Evolutionary conservation across 2,797 vertebrate genomes (phyloP).

Genomic region (Pangasius sanitwongsei): DNA sequence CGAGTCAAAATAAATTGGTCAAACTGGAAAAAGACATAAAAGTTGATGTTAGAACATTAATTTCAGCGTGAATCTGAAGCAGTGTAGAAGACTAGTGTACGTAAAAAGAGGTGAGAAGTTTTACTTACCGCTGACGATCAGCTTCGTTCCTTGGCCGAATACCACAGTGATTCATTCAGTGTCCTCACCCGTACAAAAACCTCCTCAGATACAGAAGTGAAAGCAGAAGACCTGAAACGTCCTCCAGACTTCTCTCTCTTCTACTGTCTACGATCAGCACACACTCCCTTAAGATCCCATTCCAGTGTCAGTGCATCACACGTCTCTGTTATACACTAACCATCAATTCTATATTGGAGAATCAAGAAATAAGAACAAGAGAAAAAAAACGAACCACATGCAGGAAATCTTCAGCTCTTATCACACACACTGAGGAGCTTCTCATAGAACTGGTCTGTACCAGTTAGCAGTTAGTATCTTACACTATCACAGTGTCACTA

Average conservation of each 20-base stretch:
- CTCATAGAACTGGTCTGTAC: background rate
- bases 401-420: too few species aligned
- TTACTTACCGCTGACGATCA: conserved; percentile 64
- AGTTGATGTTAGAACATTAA: background rate
- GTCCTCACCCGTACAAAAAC: conserved; percentile 56
- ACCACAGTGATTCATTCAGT: conserved; percentile 71
- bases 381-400: too few species aligned
- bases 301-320: conserved; percentile 5
- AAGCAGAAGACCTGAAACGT: conserved; percentile 20
- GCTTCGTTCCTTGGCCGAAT: conserved; percentile 70
- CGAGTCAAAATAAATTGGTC: background rate
- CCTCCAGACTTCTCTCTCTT: conserved; percentile 20
- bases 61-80: background rate
- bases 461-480: too few species aligned
- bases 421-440: background rate
- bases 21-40: background rate
- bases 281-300: conserved; percentile 8
- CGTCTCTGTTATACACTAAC: conserved; percentile 6
- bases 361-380: background rate
- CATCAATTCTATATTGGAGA: too few species aligned
- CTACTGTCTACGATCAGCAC: conserved; percentile 21
- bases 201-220: conserved; percentile 40
- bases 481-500: too few species aligned
- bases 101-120: background rate
- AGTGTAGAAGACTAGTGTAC: background rate